phyloP scores from a whole-genome alignment of 2,888 invertebrate species.

The Scotopteryx bipunctaria region DNA sequence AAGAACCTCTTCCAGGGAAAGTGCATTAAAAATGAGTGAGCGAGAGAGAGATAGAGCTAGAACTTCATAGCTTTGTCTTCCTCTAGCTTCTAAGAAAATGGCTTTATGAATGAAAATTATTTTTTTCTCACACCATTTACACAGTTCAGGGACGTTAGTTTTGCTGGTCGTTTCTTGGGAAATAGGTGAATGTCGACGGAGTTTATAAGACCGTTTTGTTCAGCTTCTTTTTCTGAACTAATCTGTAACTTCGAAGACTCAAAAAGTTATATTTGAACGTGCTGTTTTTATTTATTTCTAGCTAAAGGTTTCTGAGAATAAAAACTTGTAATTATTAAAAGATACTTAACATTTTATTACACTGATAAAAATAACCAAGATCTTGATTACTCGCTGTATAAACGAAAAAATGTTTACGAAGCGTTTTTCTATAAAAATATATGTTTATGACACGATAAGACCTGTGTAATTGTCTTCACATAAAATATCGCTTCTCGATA shows the following conservation, averaged over 20 bases:
- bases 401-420: background rate
- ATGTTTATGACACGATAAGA: constrained; percentile 22
- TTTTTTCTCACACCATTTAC: constrained; percentile 77
- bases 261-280: too few relatives aligned
- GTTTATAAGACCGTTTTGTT: constrained; percentile 42
- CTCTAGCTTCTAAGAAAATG: constrained; percentile 71
- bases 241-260: background rate
- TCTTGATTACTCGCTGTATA: background rate
- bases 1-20: constrained; percentile 66
- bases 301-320: too few relatives aligned
- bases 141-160: constrained; percentile 69
- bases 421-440: constrained; percentile 9
- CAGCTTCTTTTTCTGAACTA: too few relatives aligned
- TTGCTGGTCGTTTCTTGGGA: constrained; percentile 57
- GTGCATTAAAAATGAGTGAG: constrained; percentile 79
- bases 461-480: constrained; percentile 36
- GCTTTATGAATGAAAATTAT: constrained; percentile 81
- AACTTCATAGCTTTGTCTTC: constrained; percentile 44
- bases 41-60: constrained; percentile 51
- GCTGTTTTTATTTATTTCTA: too few relatives aligned
- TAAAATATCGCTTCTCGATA: constrained; percentile 35
- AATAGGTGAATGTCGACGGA: constrained; percentile 66
- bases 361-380: background rate
- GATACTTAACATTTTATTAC: too few relatives aligned
- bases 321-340: too few relatives aligned